A percentile compares a stretch with the other conserved stretches of the same genome.
phyloP scores from a whole-genome alignment of 2,888 invertebrate genomes.

The Drosophila mulleri region DNA sequence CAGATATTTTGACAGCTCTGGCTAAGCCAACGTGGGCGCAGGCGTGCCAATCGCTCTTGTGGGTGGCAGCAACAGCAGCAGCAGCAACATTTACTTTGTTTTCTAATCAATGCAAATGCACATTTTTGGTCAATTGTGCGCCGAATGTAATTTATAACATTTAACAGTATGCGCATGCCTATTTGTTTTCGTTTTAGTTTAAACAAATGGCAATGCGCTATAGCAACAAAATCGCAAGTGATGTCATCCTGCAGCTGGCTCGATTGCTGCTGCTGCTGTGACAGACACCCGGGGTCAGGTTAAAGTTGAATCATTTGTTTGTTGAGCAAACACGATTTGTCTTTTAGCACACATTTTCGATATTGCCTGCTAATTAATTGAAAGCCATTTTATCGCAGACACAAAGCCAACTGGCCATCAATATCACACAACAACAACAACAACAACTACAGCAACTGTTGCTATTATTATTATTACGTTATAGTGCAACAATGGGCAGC shows the following conservation, averaged over 20 bases:
- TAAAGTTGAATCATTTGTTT: conserved; percentile 83
- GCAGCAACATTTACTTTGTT: conserved; percentile 14
- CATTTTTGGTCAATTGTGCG: conserved; percentile 77
- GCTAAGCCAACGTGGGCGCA: conserved; percentile 37
- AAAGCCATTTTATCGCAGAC: conserved; percentile 73
- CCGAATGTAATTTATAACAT: conserved; percentile 74
- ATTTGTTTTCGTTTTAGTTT: conserved; percentile 43
- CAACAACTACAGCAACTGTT: conserved; percentile 13
- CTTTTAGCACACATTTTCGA: conserved; percentile 67
- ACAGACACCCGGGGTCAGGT: conserved; percentile 83
- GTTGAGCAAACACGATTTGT: conserved; percentile 72
- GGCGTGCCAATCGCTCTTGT: conserved; percentile 50
- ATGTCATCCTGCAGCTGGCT: conserved; percentile 69
- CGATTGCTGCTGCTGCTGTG: conserved; percentile 49
- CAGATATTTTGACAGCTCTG: conserved; percentile 73
- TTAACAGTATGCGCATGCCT: conserved; percentile 47
- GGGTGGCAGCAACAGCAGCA: conserved; percentile 45
- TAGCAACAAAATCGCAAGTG: conserved; percentile 34
- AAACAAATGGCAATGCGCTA: conserved; percentile 65
- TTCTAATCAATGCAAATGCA: conserved; percentile 78
- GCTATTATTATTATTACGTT: conserved; percentile 11
- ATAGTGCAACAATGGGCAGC: conserved; percentile 53
- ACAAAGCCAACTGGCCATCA: conserved; percentile 75
- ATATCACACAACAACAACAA: conserved; percentile 40
- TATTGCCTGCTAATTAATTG: conserved; percentile 75